Conservation (phyloP, 2,113 vertebrate species). For the Pica pica region DNA sequence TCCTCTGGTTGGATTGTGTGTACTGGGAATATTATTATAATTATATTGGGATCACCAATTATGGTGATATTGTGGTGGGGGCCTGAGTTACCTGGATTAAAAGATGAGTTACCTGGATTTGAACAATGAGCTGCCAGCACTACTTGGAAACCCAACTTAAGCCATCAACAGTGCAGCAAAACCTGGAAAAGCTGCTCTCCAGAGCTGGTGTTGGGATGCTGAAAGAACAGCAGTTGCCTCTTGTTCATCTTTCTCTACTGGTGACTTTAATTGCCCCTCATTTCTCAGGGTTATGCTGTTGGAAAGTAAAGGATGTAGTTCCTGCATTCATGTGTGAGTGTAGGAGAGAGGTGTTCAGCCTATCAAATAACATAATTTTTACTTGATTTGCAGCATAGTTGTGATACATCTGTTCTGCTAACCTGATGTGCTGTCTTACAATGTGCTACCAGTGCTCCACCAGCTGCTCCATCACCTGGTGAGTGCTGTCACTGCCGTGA, state of each 20-base stretch:
- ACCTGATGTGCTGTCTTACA: not conserved
- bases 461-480: conserved; percentile 45
- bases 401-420: too few relatives aligned
- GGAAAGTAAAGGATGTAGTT: not conserved
- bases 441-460: conserved; percentile 70
- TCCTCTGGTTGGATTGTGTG: not conserved
- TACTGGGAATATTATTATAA: not conserved
- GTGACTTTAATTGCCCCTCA: not conserved
- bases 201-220: not conserved
- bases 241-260: not conserved
- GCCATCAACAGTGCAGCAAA: not conserved
- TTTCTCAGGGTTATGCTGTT: not conserved
- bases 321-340: not conserved
- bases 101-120: not conserved
- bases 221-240: not conserved
- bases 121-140: not conserved
- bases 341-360: not conserved
- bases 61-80: rapidly evolving
- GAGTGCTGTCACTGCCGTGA: conserved; percentile 69
- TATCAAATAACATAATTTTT: rapidly evolving
- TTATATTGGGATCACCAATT: not conserved
- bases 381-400: not conserved
- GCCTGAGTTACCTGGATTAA: not conserved
- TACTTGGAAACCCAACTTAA: not conserved
- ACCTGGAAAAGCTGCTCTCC: not conserved